Evolutionary conservation across 2,797 vertebrate species (phyloP), one percentile per base, ranked within the genome.

Genomic region (Hipposideros larvatus): DNA sequence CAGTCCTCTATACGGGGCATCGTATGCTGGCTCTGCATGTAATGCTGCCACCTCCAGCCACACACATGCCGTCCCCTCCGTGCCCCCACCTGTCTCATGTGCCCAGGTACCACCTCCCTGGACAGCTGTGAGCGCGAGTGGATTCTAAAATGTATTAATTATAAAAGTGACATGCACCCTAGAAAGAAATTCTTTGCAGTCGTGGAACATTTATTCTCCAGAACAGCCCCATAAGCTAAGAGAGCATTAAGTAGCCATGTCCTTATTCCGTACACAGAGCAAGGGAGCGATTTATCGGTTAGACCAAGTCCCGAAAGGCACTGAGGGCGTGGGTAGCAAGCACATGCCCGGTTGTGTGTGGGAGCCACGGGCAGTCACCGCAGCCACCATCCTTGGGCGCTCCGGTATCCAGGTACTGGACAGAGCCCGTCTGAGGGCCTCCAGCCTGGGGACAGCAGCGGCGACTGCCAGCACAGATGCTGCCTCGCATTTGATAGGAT

Each of bases 361-460:
- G 51, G 51, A 28, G 5, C 18, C 53, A 5, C 18, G 18, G 16
- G 16, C 2, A 11, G 66, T 24, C 22, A 1, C 2, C 3, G n/a
- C 2, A 5, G 13, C 28, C 6, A 11, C 22, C 1, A 8, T 7
- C 26, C 31, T 51, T 21, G 24, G 53, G 31, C 15, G 1, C 0
- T 1, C 19, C 41, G 1, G 4, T 31, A 16, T 2, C 55, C 26
- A 4, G 14, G 48, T 51, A 51, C 48, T 51, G 48, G 48, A 51
- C 48, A 51, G 48, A 51, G 48, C 48, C 48, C 48, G 14, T 55
- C 53, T 18, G 18, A 55, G 53, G 18, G 4, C 53, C 53, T 55
- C 18, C 18, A 4, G 53, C 53, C 53, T 4, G 5, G 5, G 19
- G 53, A 7, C 53, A 55, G 53, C 53, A 51, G 48, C 14, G 11